phyloP scores from a whole-genome alignment of 2,888 invertebrate genomes.

The Alitta virens region DNA sequence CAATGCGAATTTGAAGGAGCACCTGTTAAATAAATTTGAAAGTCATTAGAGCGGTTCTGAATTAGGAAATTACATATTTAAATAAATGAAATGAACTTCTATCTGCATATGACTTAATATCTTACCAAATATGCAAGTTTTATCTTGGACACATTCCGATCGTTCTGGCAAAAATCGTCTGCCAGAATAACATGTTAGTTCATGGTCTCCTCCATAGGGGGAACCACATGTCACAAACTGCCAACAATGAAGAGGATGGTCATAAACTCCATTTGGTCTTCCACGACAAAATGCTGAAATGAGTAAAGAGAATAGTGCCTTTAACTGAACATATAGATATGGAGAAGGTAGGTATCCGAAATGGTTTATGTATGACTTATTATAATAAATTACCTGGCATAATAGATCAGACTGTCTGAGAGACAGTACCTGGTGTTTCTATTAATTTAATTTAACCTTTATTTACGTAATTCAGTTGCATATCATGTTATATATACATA shows the following conservation, averaged over 20 bases:
- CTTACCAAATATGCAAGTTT: conserved; percentile 24
- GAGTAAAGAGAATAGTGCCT: too few relatives aligned
- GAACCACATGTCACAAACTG: conserved; percentile 27
- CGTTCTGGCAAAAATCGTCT: conserved; percentile 15
- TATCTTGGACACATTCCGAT: conserved; percentile 18
- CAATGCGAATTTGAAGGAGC: neutral
- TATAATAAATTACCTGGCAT: neutral
- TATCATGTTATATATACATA: too few relatives aligned
- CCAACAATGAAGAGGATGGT: conserved; percentile 29
- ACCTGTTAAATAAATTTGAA: too few relatives aligned
- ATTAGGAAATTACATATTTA: too few relatives aligned
- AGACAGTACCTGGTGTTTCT: too few relatives aligned
- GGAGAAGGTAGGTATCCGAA: too few relatives aligned
- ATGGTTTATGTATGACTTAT: neutral
- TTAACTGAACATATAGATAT: neutral
- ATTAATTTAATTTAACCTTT: too few relatives aligned
- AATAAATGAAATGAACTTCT: neutral
- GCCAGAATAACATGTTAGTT: conserved; percentile 23
- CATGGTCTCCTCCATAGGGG: conserved; percentile 19
- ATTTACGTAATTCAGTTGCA: too few relatives aligned
- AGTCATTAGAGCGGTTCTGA: too few relatives aligned
- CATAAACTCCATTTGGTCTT: conserved; percentile 10
- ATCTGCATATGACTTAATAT: neutral
- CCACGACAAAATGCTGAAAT: conserved; percentile 18
- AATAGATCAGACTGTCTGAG: too few relatives aligned